Conservation (phyloP, 2,797 vertebrate species). For the Nannoperca australis region DNA sequence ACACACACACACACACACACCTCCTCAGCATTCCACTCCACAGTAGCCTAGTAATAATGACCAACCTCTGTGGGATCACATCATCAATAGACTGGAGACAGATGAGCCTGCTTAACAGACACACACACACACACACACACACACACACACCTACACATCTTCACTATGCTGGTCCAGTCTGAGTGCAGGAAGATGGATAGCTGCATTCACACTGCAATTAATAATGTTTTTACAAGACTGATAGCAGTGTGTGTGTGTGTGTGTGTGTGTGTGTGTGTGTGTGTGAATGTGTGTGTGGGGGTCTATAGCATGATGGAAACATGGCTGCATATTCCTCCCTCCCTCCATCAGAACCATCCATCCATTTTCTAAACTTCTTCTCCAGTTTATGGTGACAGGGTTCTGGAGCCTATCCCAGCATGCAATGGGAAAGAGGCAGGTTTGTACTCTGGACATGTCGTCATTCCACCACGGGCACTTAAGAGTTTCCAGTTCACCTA, state of each 20-base stretch:
- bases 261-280: conserved; percentile 11
- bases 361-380: conserved; percentile 18
- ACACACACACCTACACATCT: background rate
- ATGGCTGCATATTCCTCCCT: conserved; percentile 8
- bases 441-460: background rate
- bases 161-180: conserved; percentile 9
- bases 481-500: background rate
- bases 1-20: conserved; percentile 18
- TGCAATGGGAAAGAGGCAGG: background rate
- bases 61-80: conserved; percentile 54
- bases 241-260: conserved; percentile 21
- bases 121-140: conserved; percentile 7
- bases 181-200: conserved; percentile 69
- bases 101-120: conserved; percentile 49
- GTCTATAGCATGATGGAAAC: conserved; percentile 15
- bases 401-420: conserved; percentile 19
- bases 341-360: conserved; percentile 6
- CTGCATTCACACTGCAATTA: conserved; percentile 72
- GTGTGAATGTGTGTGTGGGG: conserved; percentile 13
- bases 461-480: background rate
- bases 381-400: conserved; percentile 12
- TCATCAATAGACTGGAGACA: conserved; percentile 61
- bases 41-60: conserved; percentile 60
- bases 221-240: conserved; percentile 78
- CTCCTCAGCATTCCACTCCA: conserved; percentile 51